phyloP scores from a whole-genome alignment of 2,797 vertebrate species.

The Epinephelus coioides region DNA sequence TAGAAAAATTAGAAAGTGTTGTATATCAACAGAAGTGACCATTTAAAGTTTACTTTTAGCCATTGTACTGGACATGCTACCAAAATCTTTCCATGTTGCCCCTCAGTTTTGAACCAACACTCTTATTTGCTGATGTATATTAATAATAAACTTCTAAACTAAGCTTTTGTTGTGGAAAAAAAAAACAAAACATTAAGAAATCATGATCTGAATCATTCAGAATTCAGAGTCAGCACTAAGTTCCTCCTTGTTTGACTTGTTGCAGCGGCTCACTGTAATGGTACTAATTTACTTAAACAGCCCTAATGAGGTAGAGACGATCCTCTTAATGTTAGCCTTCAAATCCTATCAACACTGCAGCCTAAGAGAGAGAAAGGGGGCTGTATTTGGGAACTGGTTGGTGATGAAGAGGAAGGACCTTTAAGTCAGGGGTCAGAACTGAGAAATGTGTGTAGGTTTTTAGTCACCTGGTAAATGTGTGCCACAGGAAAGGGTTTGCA shows the following conservation, averaged over 20 bases:
- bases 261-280: conserved; percentile 23
- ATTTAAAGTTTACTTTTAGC: background rate
- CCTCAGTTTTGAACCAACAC: background rate
- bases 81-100: background rate
- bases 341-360: conserved; percentile 71
- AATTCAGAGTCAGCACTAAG: background rate
- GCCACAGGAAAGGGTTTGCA: background rate
- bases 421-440: background rate
- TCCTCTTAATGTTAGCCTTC: conserved; percentile 71
- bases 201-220: background rate
- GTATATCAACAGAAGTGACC: fast-evolving
- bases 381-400: background rate
- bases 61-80: too few species aligned
- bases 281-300: conserved; percentile 62
- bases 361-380: background rate
- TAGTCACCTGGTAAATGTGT: background rate
- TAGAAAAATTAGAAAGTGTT: background rate
- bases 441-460: background rate
- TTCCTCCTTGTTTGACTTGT: conserved; percentile 31
- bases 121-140: conserved; percentile 23
- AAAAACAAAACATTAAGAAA: background rate
- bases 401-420: conserved; percentile 7
- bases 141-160: conserved; percentile 46
- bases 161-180: background rate
- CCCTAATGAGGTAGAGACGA: conserved; percentile 49